phyloP scores from a whole-genome alignment of 1,140 invertebrate species.

The Drosophila kurseongensis region DNA sequence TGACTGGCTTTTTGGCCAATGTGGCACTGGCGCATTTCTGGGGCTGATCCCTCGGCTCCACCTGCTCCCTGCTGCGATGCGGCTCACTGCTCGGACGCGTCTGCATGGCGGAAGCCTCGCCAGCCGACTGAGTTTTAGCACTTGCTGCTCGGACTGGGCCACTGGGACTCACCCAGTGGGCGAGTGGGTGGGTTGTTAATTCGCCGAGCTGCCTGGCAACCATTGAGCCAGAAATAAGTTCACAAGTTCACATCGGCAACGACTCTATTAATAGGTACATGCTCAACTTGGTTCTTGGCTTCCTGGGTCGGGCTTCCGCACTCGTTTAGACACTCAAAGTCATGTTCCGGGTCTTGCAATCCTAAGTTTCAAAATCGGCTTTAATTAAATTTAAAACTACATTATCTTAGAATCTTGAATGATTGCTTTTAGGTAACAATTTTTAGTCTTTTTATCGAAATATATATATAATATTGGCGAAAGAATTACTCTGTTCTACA shows the following conservation, averaged over 20 bases:
- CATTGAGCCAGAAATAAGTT: conserved; percentile 76
- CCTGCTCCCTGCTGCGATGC: conserved; percentile 42
- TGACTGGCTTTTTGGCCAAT: conserved; percentile 34
- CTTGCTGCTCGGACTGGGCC: conserved; percentile 49
- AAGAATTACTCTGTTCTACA: no score
- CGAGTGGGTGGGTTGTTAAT: conserved; percentile 61
- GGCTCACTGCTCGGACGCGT: conserved; percentile 65
- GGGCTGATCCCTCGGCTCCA: background rate
- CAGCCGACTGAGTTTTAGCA: conserved; percentile 46
- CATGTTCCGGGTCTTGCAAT: background rate
- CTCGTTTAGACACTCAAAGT: background rate
- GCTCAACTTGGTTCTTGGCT: conserved; percentile 28
- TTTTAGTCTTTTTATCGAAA: no score
- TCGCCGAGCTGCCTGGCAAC: conserved; percentile 69
- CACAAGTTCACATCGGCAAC: conserved; percentile 75
- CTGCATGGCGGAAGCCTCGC: conserved; percentile 63
- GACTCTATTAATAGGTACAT: conserved; percentile 78
- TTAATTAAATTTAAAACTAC: no score
- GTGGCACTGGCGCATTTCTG: conserved; percentile 63
- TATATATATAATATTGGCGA: no score
- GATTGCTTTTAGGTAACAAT: no score
- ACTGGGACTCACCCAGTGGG: conserved; percentile 54
- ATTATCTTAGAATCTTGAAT: no score
- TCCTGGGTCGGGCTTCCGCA: conserved; percentile 13
- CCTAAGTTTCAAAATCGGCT: background rate